Conservation (phyloP, 2,797 vertebrate genomes). For the Philypnodon macrostomus region DNA sequence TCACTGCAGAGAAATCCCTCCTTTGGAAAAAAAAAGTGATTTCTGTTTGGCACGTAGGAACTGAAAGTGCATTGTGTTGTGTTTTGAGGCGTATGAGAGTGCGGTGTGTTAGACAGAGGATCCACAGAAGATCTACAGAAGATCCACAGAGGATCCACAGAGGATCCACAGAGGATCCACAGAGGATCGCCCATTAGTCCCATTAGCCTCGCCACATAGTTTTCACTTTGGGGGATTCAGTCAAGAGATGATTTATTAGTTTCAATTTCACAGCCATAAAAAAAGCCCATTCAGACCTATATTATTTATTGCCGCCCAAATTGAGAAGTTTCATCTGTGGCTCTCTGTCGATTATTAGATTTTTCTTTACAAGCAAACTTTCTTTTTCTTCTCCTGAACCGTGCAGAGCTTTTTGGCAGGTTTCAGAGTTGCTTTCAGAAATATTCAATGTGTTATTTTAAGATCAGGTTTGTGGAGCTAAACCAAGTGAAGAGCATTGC, state of each 20-base stretch:
- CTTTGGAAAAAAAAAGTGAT: conserved; percentile 68
- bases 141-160: too few relatives aligned
- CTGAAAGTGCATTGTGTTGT: conserved; percentile 63
- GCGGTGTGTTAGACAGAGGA: conserved; percentile 47
- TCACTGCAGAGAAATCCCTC: conserved; percentile 42
- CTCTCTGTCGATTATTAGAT: too few relatives aligned
- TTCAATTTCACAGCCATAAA: background rate
- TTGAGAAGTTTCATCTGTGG: too few relatives aligned
- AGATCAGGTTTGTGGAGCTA: too few relatives aligned
- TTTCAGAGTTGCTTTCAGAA: too few relatives aligned
- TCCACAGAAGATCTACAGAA: conserved; percentile 57
- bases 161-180: conserved; percentile 50
- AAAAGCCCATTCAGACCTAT: background rate
- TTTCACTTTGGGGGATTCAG: conserved; percentile 5
- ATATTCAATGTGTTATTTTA: too few relatives aligned
- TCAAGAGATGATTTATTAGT: background rate
- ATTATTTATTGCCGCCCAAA: background rate
- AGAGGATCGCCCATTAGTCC: too few relatives aligned
- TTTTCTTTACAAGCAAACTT: background rate
- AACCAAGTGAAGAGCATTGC: too few relatives aligned
- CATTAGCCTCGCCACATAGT: conserved; percentile 14
- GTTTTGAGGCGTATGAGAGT: conserved; percentile 57
- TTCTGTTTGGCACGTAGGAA: conserved; percentile 45
- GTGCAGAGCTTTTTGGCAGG: too few relatives aligned
- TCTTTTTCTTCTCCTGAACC: too few relatives aligned